Conservation (phyloP, 2,113 vertebrate species). For the Blennius ocellaris region DNA sequence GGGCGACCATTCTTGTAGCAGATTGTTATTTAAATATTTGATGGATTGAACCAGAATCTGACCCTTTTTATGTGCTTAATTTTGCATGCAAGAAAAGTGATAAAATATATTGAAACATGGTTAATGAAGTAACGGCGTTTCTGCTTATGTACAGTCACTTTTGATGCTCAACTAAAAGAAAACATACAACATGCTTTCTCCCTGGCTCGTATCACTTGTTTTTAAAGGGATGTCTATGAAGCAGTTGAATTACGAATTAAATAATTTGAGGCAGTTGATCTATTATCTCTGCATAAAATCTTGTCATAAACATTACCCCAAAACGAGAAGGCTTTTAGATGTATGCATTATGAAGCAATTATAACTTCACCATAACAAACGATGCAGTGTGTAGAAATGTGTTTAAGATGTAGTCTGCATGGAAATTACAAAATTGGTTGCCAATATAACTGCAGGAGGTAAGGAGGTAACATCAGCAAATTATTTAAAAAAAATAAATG, state of each 20-base stretch:
- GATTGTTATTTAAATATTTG: background rate
- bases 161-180: background rate
- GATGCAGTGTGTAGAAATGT: too few relatives aligned
- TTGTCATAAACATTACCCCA: background rate
- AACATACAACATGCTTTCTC: too few relatives aligned
- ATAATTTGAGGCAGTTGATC: background rate
- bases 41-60: background rate
- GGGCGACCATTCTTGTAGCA: background rate
- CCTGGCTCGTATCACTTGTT: background rate
- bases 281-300: background rate
- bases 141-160: background rate
- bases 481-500: too few relatives aligned
- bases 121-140: background rate
- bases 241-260: background rate
- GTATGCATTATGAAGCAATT: too few relatives aligned
- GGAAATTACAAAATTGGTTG: too few relatives aligned
- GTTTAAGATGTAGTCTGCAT: too few relatives aligned
- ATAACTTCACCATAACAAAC: too few relatives aligned
- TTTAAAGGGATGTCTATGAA: background rate
- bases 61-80: constrained; percentile 5
- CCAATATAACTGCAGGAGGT: too few relatives aligned
- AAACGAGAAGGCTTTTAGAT: too few relatives aligned
- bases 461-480: too few relatives aligned
- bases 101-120: background rate
- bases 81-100: background rate